A percentile compares a stretch with the other conserved stretches of the same genome.
Conservation (phyloP, 2,113 vertebrate species). For the Lontra canadensis region DNA sequence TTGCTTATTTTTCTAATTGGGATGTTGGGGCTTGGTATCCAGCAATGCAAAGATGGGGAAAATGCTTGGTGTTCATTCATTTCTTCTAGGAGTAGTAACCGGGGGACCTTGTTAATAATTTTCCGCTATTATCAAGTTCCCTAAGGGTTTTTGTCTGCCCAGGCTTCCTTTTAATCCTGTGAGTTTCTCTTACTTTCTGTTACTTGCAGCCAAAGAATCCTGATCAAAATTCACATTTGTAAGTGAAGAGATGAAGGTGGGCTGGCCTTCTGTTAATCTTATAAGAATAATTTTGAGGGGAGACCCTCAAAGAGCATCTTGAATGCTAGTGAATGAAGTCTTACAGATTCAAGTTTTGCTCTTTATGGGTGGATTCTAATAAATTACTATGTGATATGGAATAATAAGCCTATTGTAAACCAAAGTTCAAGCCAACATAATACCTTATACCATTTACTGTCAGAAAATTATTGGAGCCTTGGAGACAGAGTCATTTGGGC, state of each 20-base stretch:
- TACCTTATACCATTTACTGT: background rate
- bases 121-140: background rate
- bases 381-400: background rate
- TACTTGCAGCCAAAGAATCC: background rate
- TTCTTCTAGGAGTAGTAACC: background rate
- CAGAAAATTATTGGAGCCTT: slow-evolving; percentile 21
- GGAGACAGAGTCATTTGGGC: background rate
- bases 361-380: background rate
- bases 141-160: slow-evolving; percentile 18
- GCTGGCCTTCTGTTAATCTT: slow-evolving; percentile 7
- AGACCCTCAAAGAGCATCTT: background rate
- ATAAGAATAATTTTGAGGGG: slow-evolving; percentile 41
- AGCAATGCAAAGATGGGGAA: background rate
- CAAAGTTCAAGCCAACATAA: background rate
- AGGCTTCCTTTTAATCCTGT: background rate
- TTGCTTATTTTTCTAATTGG: background rate
- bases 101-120: background rate
- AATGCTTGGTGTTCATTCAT: background rate
- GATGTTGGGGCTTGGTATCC: background rate
- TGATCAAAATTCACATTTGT: slow-evolving; percentile 27
- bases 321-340: slow-evolving; percentile 17
- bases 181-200: slow-evolving; percentile 2
- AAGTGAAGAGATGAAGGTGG: background rate
- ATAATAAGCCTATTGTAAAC: slow-evolving; percentile 39
- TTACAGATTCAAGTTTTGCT: slow-evolving; percentile 36